A percentile compares a stretch with the other conserved stretches of the same genome.
phyloP scores from a whole-genome alignment of 2,113 vertebrate species.

The Odontophorus gujanensis region DNA sequence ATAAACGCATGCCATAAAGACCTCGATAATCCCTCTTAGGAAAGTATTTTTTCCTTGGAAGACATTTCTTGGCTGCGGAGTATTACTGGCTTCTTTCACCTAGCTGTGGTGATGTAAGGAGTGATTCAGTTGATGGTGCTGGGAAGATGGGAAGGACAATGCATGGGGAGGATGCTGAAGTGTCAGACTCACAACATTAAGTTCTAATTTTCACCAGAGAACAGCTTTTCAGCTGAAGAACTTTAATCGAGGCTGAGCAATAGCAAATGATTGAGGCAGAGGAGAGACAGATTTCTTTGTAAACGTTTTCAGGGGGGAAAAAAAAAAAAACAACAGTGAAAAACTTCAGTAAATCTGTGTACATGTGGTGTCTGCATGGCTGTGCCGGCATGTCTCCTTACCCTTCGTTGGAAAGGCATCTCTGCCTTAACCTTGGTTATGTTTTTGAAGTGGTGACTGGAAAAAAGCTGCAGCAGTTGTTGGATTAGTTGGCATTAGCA shows the following conservation, averaged over 20 bases:
- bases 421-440: background rate
- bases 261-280: background rate
- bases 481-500: background rate
- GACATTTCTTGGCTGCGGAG: background rate
- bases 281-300: background rate
- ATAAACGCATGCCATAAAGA: background rate
- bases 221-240: background rate
- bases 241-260: background rate
- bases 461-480: background rate
- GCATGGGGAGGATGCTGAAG: rapidly evolving
- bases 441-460: background rate
- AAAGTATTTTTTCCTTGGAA: background rate
- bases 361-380: rapidly evolving
- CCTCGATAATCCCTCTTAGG: background rate
- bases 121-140: background rate
- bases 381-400: background rate
- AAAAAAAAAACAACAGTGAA: background rate
- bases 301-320: background rate
- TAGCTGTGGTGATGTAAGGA: too few species aligned
- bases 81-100: background rate
- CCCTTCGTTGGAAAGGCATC: background rate
- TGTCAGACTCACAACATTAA: background rate
- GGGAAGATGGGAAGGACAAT: background rate
- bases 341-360: background rate
- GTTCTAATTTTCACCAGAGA: background rate